phyloP scores from a whole-genome alignment of 1,140 invertebrate genomes.

The Manduca sexta region DNA sequence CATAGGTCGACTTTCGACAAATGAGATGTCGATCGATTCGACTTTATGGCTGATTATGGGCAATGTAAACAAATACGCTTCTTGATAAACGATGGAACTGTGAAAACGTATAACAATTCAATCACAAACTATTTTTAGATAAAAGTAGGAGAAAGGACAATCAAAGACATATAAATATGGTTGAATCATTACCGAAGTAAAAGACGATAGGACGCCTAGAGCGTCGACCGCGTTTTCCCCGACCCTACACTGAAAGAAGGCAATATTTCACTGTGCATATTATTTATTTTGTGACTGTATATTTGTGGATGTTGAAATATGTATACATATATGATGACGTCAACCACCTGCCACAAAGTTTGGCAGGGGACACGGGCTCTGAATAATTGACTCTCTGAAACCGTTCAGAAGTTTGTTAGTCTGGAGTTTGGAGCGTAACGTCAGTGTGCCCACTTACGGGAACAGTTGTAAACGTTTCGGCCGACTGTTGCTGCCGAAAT shows the following conservation, averaged over 20 bases:
- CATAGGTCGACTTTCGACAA: no score
- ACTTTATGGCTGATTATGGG: no score
- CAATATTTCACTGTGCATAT: constrained; percentile 27
- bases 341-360: constrained; percentile 58
- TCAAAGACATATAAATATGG: no score
- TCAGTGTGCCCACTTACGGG: constrained; percentile 20
- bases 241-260: constrained; percentile 9
- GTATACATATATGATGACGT: constrained; percentile 52
- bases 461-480: constrained; percentile 11
- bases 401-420: constrained; percentile 57
- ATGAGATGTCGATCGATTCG: no score
- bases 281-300: constrained; percentile 23
- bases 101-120: no score
- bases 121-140: no score
- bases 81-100: no score
- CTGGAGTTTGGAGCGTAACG: constrained; percentile 50
- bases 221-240: neutral
- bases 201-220: no score
- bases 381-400: constrained; percentile 56
- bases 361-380: constrained; percentile 59
- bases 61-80: no score
- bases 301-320: constrained; percentile 35
- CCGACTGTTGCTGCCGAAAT: constrained; percentile 5
- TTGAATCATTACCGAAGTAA: no score
- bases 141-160: no score